Percentiles rank a stretch among this genome's conserved stretches.
Conservation (phyloP, 2,888 invertebrate genomes). For the Cheilosia pagana region DNA sequence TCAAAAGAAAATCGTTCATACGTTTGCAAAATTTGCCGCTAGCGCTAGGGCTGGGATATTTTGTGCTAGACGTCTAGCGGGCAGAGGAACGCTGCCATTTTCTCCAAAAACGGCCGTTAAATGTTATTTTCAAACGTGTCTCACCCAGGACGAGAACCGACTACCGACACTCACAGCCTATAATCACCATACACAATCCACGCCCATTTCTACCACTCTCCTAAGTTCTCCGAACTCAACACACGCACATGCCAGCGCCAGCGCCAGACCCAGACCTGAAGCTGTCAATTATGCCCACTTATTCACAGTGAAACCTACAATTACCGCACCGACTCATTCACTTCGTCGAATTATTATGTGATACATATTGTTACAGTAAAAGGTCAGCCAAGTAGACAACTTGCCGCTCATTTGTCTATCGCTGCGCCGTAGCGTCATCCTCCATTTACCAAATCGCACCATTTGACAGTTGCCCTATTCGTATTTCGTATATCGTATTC, state of each 20-base stretch:
- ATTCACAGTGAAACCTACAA: slow-evolving; percentile 43
- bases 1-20: no score
- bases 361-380: slow-evolving; percentile 1
- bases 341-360: background rate
- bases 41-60: no score
- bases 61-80: no score
- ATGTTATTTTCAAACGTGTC: background rate
- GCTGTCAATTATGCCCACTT: slow-evolving; percentile 19
- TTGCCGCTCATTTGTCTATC: slow-evolving; percentile 36
- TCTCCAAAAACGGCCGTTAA: background rate
- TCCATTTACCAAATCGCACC: slow-evolving; percentile 17
- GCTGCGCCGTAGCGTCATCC: background rate
- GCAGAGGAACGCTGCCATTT: no score
- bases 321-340: slow-evolving; percentile 24
- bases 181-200: slow-evolving; percentile 21
- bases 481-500: slow-evolving; percentile 26
- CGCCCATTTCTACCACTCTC: slow-evolving; percentile 39
- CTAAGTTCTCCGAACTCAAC: slow-evolving; percentile 18
- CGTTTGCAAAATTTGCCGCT: no score
- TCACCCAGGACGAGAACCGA: slow-evolving; percentile 31
- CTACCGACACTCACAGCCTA: slow-evolving; percentile 32
- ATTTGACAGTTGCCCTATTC: slow-evolving; percentile 56
- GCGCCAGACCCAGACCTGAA: no score
- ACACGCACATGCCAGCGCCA: background rate
- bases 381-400: slow-evolving; percentile 16